Conservation (phyloP, 2,113 vertebrate genomes). For the Gobius niger region DNA sequence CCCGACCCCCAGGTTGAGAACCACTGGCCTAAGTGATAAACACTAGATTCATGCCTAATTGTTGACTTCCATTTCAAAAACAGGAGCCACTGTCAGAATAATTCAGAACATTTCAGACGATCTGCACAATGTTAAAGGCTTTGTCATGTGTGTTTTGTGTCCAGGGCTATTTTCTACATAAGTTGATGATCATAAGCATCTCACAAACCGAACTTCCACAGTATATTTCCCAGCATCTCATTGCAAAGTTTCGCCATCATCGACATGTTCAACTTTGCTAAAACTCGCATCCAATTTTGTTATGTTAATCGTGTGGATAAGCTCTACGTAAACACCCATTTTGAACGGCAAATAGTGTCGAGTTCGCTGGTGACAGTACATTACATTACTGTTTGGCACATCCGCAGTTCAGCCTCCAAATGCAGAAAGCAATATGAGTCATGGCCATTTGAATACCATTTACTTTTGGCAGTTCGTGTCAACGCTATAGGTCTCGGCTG, state of each 20-base stretch:
- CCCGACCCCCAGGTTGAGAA: no score
- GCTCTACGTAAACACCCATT: neutral
- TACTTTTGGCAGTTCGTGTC: slow-evolving; percentile 11
- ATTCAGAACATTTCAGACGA: no score
- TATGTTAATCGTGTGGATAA: neutral
- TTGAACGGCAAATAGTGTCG: slow-evolving; percentile 8
- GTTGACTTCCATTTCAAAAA: no score
- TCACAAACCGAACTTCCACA: neutral
- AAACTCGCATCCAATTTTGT: neutral
- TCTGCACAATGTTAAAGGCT: no score
- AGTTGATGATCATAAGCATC: no score
- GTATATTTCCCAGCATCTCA: neutral
- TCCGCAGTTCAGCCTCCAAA: slow-evolving; percentile 7
- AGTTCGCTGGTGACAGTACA: slow-evolving; percentile 16
- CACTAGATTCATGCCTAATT: no score
- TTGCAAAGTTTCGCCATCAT: neutral
- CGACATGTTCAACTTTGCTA: neutral
- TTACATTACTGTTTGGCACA: slow-evolving; percentile 14
- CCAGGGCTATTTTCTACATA: no score
- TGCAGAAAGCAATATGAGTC: slow-evolving; percentile 21
- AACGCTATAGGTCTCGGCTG: slow-evolving; percentile 4
- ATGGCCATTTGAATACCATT: slow-evolving; percentile 24
- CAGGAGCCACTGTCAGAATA: no score
- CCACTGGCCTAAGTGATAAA: no score
- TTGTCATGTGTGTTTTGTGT: no score